phyloP scores from a whole-genome alignment of 2,113 vertebrate genomes.

The Cinclus mexicanus region DNA sequence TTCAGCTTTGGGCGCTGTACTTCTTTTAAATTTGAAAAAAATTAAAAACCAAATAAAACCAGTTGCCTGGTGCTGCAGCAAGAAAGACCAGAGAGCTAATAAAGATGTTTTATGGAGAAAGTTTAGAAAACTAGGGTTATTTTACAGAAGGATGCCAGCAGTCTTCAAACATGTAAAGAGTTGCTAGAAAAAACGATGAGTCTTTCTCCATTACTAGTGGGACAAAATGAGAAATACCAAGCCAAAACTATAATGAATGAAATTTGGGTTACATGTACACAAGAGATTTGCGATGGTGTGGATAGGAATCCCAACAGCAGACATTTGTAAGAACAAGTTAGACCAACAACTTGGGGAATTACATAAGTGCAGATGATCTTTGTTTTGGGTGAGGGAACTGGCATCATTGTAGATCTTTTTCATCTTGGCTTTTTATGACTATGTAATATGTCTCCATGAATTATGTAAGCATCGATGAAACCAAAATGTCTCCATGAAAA shows the following conservation, averaged over 20 bases:
- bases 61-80: not conserved
- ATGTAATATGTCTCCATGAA: not conserved
- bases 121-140: not conserved
- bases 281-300: not conserved
- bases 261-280: not conserved
- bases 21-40: not conserved
- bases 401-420: not conserved
- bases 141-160: not conserved
- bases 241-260: not conserved
- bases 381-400: not conserved
- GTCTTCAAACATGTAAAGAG: not conserved
- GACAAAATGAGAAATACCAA: not conserved
- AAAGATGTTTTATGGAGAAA: not conserved
- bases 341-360: not conserved
- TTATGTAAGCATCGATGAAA: not conserved
- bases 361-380: not conserved
- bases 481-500: not conserved
- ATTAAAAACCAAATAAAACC: not conserved
- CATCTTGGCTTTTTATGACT: not conserved
- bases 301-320: not conserved
- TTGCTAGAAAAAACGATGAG: not conserved
- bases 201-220: not conserved
- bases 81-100: not conserved
- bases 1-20: not conserved
- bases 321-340: not conserved